Evolutionary conservation across 2,113 vertebrate genomes (phyloP), one percentile per base, ranked within the genome.

Genomic region (Labeo catla): DNA sequence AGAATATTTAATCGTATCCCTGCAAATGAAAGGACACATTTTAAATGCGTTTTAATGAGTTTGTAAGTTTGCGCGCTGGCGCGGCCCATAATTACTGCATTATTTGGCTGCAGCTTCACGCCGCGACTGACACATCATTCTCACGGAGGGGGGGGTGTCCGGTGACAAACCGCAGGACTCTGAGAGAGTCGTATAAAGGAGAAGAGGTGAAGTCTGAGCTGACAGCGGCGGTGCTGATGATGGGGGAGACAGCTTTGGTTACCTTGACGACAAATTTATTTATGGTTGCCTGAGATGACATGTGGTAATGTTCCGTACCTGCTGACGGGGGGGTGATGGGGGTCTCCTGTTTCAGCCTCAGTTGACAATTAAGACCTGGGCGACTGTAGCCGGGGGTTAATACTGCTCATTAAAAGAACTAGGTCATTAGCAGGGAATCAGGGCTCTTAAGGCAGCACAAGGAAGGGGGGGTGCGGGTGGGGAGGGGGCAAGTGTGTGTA

Each of bases 321-420:
- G 97, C 96, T 97, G 96, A 96, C 93, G 91, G 87, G 92, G 90
- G 76, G 84, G 88, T 89, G 90, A 85, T 91, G 92, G 94, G 95
- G 96, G 95, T 96, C 95, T 95, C 93, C 94, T 95, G 94, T 96
- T 97, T 97, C 96, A 98, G 96, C 96, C 95, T 95, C 95, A 95
- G 95, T 97, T 98, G 96, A 98, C 98, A 98, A 99, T 98, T 97
- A 99, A 98, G 97, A 98, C 98, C 97, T 97, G 98, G 97, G 97
- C 95, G 96, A 97, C 96, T 99, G 97, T 98, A 98, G 97, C 97
- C 97, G 98, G 97, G 96, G 98, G 98, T 99, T 99, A 99, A 99
- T 99, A 96, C 97, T 96, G 96, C 97, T 99, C 98, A 99, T 99
- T 99, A 99, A 97, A 96, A 98, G 97, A 99, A 99, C 97, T 99